phyloP scores from a whole-genome alignment of 2,888 invertebrate genomes.

The Andrena hattorfiana region DNA sequence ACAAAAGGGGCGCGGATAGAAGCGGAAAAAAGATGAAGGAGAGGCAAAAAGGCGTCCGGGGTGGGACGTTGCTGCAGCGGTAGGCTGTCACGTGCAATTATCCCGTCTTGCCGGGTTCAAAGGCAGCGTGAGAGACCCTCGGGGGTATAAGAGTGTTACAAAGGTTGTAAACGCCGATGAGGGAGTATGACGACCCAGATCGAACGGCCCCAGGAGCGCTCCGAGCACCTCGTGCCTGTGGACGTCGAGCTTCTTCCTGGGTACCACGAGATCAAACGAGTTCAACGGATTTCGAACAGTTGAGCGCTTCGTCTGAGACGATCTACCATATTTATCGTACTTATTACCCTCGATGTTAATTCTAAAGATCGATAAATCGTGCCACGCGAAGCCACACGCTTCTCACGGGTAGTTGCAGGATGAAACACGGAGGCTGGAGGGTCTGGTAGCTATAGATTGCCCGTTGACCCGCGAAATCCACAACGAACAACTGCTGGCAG shows the following conservation, averaged over 20 bases:
- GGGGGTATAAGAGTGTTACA: conserved; percentile 67
- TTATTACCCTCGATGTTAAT: too few species aligned
- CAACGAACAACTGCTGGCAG: conserved; percentile 62
- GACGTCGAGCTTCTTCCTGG: conserved; percentile 29
- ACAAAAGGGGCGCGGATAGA: conserved; percentile 22
- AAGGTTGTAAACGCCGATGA: conserved; percentile 70
- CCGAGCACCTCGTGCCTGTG: not conserved
- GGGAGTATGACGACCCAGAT: conserved; percentile 62
- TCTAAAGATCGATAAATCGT: too few species aligned
- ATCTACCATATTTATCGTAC: too few species aligned
- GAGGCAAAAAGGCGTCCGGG: conserved; percentile 49
- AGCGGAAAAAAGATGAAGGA: conserved; percentile 1
- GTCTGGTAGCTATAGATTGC: not conserved
- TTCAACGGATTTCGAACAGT: too few species aligned
- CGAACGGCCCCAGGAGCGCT: conserved; percentile 28
- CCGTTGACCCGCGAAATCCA: conserved; percentile 60
- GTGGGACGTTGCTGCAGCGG: conserved; percentile 28
- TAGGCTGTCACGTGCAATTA: conserved; percentile 69
- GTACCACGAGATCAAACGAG: too few species aligned
- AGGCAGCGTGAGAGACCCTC: conserved; percentile 67
- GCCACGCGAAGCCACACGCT: not conserved
- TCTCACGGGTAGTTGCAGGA: conserved; percentile 4
- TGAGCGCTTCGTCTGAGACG: too few species aligned
- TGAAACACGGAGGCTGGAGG: not conserved
- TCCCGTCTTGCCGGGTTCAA: conserved; percentile 74